Evolutionary conservation across 2,113 vertebrate species (phyloP), one percentile per base, ranked within the genome.

Genomic region (Cynocephalus volans): DNA sequence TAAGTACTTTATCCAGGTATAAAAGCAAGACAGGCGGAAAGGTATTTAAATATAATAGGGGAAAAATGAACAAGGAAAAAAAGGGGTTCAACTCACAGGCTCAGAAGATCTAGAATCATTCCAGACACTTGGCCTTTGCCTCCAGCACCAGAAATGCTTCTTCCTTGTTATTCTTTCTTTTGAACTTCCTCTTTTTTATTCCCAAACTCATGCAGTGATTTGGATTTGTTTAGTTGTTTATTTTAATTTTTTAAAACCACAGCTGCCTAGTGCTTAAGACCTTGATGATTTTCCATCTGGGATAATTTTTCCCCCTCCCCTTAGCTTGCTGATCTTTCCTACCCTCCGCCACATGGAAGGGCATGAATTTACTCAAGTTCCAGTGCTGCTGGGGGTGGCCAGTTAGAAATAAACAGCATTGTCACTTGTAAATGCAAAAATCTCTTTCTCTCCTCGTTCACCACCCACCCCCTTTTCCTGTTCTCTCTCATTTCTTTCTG

Each of bases 401-500:
- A 2, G 58, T 19, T 45, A 26, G 45, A 75, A 23, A 56, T 31
- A 54, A 75, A 65, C 28, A 64, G 7, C 79, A 5, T 1, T 19
- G 26, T 26, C 79, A 1, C 60, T 45, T 52, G 60, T 26, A 89
- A 54, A 45, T 5, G 5, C 31, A 36, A 70, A 81, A 80, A 41
- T 19, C 8, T 21, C 9, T 10, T 19, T 41, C 7, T 19, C 26
- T 11, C 1, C 5, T 2, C 7, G 5, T 18, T 18, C 50, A 12
- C 54, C 76, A 36, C 31, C 23, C 31, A 54, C 41, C 7, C 24
- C 24, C 36, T 54, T 77, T 65, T 52, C 67, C 84, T 82, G 13
- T 80, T 82, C 67, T 93, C 75, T 64, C 48, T 56, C 60, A 31
- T 12, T 77, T 72, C 21, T 60, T 54, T 90, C 89, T 92, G 41